A percentile compares a stretch with the other conserved stretches of the same genome.
phyloP scores from a whole-genome alignment of 1,140 invertebrate species.

The Bombus vancouverensis region DNA sequence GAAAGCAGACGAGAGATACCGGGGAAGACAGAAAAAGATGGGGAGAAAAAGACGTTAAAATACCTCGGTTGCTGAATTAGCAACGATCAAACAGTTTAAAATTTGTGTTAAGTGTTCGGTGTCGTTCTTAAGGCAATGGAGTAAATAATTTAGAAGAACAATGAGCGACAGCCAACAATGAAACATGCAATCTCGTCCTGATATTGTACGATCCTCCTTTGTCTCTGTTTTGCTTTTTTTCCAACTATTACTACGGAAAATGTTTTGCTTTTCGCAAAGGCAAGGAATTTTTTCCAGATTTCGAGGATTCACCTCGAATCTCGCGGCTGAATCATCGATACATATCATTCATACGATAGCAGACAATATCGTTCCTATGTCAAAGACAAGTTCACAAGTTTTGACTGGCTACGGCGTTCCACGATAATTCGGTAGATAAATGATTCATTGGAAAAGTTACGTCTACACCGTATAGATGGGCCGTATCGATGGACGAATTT shows the following conservation, averaged over 20 bases:
- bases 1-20: background rate
- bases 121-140: slow-evolving; percentile 26
- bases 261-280: background rate
- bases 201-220: background rate
- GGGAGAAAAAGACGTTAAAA: background rate
- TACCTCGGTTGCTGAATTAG: slow-evolving; percentile 18
- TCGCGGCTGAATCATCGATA: background rate
- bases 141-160: slow-evolving; percentile 42
- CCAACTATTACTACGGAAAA: background rate
- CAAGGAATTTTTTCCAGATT: slow-evolving; percentile 35
- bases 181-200: slow-evolving; percentile 31
- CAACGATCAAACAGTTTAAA: slow-evolving; percentile 26
- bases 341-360: too few species aligned
- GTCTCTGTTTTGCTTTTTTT: too few species aligned
- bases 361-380: background rate
- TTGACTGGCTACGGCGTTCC: background rate
- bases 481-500: background rate
- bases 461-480: background rate
- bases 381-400: background rate
- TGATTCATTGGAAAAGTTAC: slow-evolving; percentile 14
- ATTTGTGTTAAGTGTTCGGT: slow-evolving; percentile 30
- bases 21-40: background rate
- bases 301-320: slow-evolving; percentile 2
- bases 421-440: slow-evolving; percentile 12
- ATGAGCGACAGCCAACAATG: slow-evolving; percentile 42